Evolutionary conservation across 2,113 vertebrate species (phyloP), one percentile per base, ranked within the genome.

Genomic region (Xenus cinereus): DNA sequence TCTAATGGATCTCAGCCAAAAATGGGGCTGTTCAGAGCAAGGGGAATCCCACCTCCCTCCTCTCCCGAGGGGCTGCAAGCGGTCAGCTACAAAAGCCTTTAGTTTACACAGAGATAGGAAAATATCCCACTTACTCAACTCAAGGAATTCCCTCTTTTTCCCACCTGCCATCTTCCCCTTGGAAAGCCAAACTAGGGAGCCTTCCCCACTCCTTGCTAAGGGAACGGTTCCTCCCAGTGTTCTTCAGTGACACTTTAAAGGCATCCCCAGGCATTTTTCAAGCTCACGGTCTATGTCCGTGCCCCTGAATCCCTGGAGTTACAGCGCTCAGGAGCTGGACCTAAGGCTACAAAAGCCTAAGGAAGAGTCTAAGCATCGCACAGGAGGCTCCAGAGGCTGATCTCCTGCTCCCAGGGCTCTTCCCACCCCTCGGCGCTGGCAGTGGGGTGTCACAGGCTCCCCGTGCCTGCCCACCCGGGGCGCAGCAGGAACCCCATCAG

Each of bases 1-100:
- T 23, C 24, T 5, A 32, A 23, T 14, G 45, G 18, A 81, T 9
- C 76, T 32, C 54, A 48, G 80, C 45, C 56, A 37, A 53, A 81
- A 48, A 39, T 0, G 21, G 41, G 45, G 68, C 50, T 71, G 9
- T 7, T 59, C 32, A 33, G 59, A 32, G 2, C 14, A 3, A 10
- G 21, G 26, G 37, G 28, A 53, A n/a, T 14, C 14, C 10, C 51
- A 81, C 45, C 24, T 63, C 62, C 62, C 59, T 54, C 37, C 54
- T 21, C 35, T 39, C 14, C 37, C 6, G 0, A 59, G 46, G 2
- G 17, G 9, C 41, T 75, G 62, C 2, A 83, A 14, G 0, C 0
- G 35, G 28, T 2, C 66, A 35, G 79, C 71, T 72, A 37, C 8
- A 16, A 35, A 37, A 75, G 46, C 69, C 27, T 60, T 35, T 3